Evolutionary conservation across 1,140 invertebrate species (phyloP), one percentile per base, ranked within the genome.

Genomic region (honey bee (Apis mellifera)): DNA sequence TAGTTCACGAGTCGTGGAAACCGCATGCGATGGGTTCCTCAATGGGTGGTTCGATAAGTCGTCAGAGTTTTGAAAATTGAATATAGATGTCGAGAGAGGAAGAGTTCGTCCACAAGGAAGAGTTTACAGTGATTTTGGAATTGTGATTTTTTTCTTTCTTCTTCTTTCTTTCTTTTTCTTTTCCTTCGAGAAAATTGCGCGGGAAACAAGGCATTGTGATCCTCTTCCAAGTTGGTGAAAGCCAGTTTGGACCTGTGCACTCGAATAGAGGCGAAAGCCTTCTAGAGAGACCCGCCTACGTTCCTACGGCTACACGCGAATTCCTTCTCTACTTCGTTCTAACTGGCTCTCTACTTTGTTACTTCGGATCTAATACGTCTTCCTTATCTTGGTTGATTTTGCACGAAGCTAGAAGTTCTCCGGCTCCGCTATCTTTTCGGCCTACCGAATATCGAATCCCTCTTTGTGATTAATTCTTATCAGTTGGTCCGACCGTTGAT

Each of bases 181-280:
- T 15, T n/a, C 17, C 68, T 60, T 8, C 12, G 60, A 55, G 85
- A 60, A 87, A 87, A 87, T 86, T 71, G 50, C 77, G 59, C 68
- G 84, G 62, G 62, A 42, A 42, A 15, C 9, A 48, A n/a, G 26
- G 65, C 55, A 66, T 78, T 68, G 85, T 75, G 83, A 80, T 84
- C 77, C 78, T 88, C 80, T 83, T 77, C 72, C 83, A 42, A 5
- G 57, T 42, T 42, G 78, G 83, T 88, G 87, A 88, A 88, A 89
- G 83, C 79, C 81, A 74, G 79, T 76, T 77, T 66, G 78, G 85
- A 78, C 74, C 79, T 13, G 48, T n/a, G 19, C 26, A 59, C 66
- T 65, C 52, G 55, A 60, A 75, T 50, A 83, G 69, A 83, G 77
- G 80, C 77, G 86, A 88, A 88, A 88, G 84, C 78, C 73, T 86